Conservation (phyloP, 2,113 vertebrate species). For the Calidris pugnax region DNA sequence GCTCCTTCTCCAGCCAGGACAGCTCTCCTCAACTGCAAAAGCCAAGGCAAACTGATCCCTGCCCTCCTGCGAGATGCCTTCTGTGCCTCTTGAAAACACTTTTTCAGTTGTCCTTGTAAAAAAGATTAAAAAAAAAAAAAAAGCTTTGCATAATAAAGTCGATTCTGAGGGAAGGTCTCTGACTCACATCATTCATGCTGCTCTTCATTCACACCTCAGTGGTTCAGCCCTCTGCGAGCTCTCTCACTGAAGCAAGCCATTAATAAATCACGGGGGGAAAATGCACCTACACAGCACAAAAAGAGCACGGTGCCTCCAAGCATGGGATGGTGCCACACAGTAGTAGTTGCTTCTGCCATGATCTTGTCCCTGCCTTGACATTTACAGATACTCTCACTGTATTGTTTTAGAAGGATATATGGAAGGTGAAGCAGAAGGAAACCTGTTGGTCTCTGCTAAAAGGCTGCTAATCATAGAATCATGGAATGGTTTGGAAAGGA, state of each 20-base stretch:
- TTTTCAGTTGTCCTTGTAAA: slow-evolving; percentile 2
- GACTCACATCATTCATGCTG: slow-evolving; percentile 57
- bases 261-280: background rate
- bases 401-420: background rate
- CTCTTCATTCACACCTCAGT: slow-evolving; percentile 49
- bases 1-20: background rate
- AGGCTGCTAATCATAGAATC: background rate
- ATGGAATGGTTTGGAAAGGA: too few relatives aligned
- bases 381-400: background rate
- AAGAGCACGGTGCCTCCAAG: background rate
- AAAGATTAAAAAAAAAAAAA: background rate
- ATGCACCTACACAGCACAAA: background rate
- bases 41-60: background rate
- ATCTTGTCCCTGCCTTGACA: background rate
- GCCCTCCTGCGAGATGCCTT: background rate
- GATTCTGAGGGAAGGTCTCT: slow-evolving; percentile 42
- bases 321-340: background rate
- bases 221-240: background rate
- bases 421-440: background rate
- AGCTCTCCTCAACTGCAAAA: background rate
- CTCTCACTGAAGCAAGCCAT: background rate
- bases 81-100: slow-evolving; percentile 12
- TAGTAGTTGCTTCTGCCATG: background rate
- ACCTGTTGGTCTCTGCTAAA: background rate
- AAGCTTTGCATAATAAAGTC: slow-evolving; percentile 42